Evolutionary conservation across 1,140 invertebrate species (phyloP).

Genomic region (Armadillidium nasatum): DNA sequence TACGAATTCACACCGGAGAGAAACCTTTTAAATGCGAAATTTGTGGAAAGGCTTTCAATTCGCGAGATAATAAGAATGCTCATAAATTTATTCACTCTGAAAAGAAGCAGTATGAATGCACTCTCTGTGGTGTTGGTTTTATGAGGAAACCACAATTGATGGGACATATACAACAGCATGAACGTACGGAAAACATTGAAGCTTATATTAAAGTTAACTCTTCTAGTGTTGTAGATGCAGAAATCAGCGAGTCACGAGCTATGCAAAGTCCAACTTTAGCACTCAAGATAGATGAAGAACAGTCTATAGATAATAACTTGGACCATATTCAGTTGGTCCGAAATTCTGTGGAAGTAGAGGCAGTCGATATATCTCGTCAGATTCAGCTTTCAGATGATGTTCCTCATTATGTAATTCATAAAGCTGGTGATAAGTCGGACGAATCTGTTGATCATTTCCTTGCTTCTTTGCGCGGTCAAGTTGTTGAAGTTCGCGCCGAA

Average conservation of each 20-base stretch:
- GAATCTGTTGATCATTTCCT: slow-evolving; percentile 38
- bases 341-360: slow-evolving; percentile 30
- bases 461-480: slow-evolving; percentile 42
- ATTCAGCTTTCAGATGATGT: slow-evolving; percentile 44
- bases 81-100: slow-evolving; percentile 78
- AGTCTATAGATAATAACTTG: slow-evolving; percentile 36
- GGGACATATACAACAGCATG: slow-evolving; percentile 63
- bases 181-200: slow-evolving; percentile 34
- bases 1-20: slow-evolving; percentile 69
- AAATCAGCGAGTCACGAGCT: slow-evolving; percentile 10
- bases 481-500: slow-evolving; percentile 42
- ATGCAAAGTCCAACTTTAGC: slow-evolving; percentile 26
- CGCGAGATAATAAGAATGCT: slow-evolving; percentile 75
- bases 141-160: slow-evolving; percentile 76
- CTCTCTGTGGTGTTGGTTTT: slow-evolving; percentile 71
- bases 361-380: slow-evolving; percentile 39
- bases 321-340: slow-evolving; percentile 37
- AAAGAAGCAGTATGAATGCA: slow-evolving; percentile 78
- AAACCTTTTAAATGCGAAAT: slow-evolving; percentile 74
- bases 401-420: slow-evolving; percentile 41
- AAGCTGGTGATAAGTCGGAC: slow-evolving; percentile 31
- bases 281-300: slow-evolving; percentile 35
- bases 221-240: slow-evolving; percentile 35
- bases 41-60: slow-evolving; percentile 80
- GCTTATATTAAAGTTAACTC: slow-evolving; percentile 40